Evolutionary conservation across 2,888 invertebrate genomes (phyloP).

Genomic region (Metacarcinus magister): DNA sequence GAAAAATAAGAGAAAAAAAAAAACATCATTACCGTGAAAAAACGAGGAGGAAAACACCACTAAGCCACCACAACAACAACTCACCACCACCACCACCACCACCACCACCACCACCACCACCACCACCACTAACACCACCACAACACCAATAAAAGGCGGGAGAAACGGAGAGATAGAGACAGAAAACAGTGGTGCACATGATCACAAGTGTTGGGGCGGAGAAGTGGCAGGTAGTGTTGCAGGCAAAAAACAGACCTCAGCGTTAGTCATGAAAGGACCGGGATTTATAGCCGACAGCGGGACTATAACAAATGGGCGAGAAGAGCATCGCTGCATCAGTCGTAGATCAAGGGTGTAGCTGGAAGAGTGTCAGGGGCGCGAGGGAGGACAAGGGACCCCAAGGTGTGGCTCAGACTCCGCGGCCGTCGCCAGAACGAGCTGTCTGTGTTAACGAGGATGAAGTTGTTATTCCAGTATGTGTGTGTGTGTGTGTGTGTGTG

Average conservation of each 20-base stretch:
- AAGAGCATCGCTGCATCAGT: neutral
- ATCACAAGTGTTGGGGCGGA: neutral
- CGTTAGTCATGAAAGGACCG: neutral
- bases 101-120: neutral
- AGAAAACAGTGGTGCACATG: neutral
- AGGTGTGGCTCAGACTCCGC: neutral
- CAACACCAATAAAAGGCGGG: neutral
- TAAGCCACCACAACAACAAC: neutral
- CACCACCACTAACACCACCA: neutral
- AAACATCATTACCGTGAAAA: neutral
- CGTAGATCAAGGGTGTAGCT: neutral
- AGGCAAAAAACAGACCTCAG: constrained; percentile 8
- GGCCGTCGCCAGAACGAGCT: neutral
- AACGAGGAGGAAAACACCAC: neutral
- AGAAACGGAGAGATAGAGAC: neutral
- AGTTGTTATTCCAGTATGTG: neutral
- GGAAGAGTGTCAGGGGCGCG: neutral
- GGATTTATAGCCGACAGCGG: neutral
- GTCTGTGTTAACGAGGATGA: constrained; percentile 26
- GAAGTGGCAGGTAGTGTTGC: constrained; percentile 15
- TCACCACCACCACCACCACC: neutral
- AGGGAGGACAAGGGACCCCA: neutral
- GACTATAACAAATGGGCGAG: neutral
- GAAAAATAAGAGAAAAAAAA: neutral
- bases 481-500: constrained; percentile 45